Evolutionary conservation across 2,113 vertebrate genomes (phyloP), one percentile per base, ranked within the genome.

Genomic region (Protobothrops mucrosquamatus): DNA sequence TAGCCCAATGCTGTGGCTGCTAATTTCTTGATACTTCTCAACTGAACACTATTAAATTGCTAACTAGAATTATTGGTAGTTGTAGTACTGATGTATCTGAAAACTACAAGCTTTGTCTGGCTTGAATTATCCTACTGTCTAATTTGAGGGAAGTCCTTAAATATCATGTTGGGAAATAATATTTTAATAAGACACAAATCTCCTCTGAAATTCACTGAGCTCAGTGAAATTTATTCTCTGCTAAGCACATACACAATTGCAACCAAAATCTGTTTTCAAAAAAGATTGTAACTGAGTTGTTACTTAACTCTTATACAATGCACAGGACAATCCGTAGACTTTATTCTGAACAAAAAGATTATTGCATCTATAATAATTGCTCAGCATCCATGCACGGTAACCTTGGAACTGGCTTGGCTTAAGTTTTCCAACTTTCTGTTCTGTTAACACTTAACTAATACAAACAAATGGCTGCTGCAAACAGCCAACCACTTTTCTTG

Each of bases 371-470:
- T 81, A 92, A 91, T 0, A 0, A 3, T 59, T 4, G 0, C 0
- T 93, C 88, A 57, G 59, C 15, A 26, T 90, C 0, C 7, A 9
- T 46, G 4, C 61, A 10, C 56, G 26, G 74, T 26, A 94, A 91
- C 23, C 2, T 22, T 81, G 0, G 22, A 22, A 56, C 29, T 85
- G 3, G 0, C 18, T 91, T 85, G 87, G 46, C 86, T 69, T 54
- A 69, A 6, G 43, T 54, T 87, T 34, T 26, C 2, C 4, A 74
- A 91, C 48, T 54, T 18, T 86, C 2, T 51, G 51, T 12, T 86
- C 90, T 92, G 9, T 10, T 87, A 94, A 91, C 94, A 88, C 5
- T n/a, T 92, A 46, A 91, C 7, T 89, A 86, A 61, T 89, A 90
- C 89, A 91, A 95, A 92, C 59, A 87, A 89, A 3, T 0, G 11